A percentile compares a stretch with the other conserved stretches of the same genome.
Conservation (phyloP, 2,113 vertebrate genomes). For the Tetrao urogallus region DNA sequence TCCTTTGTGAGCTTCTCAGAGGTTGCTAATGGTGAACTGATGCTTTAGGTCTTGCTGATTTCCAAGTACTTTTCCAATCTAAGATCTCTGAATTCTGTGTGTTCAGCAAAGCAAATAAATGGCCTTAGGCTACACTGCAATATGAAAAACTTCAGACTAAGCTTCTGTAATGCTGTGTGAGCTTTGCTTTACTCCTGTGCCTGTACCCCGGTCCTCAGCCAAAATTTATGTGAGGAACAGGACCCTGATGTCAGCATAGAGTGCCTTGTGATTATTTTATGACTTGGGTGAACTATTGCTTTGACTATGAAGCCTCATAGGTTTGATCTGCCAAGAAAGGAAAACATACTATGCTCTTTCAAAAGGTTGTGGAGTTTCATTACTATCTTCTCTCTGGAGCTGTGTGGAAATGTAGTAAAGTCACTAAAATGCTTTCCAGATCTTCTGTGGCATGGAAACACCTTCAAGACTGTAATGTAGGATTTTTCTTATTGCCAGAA, state of each 20-base stretch:
- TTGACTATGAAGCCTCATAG: neutral
- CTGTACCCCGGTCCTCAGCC: neutral
- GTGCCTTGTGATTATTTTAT: neutral
- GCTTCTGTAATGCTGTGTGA: neutral
- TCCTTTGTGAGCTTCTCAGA: neutral
- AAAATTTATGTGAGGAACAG: neutral
- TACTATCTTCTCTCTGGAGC: neutral
- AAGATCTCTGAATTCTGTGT: neutral
- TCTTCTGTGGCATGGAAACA: neutral
- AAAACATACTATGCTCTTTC: neutral
- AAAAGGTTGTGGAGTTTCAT: neutral
- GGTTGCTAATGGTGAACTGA: neutral
- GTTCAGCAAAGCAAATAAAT: neutral
- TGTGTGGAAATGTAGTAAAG: neutral
- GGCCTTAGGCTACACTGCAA: neutral
- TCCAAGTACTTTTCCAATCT: neutral
- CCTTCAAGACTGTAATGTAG: neutral
- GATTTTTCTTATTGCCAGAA: neutral
- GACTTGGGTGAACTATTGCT: neutral
- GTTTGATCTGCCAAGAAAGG: neutral
- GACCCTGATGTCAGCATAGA: neutral
- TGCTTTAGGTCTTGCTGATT: neutral
- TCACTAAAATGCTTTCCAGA: neutral
- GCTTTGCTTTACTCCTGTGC: accelerated
- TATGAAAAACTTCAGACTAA: neutral